Percentiles rank a stretch among this genome's conserved stretches.
Evolutionary conservation across 1,140 invertebrate genomes (phyloP).

Genomic region (Steinernema khuongi): DNA sequence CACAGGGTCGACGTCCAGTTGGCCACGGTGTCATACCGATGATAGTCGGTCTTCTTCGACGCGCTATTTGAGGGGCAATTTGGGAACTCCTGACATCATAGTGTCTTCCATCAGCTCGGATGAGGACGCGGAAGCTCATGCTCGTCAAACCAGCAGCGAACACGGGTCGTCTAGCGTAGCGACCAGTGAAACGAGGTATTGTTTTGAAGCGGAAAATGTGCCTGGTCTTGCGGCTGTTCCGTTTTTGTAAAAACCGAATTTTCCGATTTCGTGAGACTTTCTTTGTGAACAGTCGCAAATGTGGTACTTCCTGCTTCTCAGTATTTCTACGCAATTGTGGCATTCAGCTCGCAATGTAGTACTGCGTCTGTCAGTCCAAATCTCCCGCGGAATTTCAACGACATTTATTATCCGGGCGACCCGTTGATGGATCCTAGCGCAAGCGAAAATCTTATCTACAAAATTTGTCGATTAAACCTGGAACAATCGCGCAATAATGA

Average conservation of each 20-base stretch:
- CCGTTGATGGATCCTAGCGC: background rate
- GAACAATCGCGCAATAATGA: background rate
- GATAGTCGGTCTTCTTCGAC: background rate
- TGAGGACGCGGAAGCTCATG: slow-evolving; percentile 43
- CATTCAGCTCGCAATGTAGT: slow-evolving; percentile 11
- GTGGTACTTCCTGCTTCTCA: background rate
- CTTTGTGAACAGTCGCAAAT: background rate
- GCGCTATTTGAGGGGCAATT: slow-evolving; percentile 12
- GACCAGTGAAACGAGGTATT: slow-evolving; percentile 40
- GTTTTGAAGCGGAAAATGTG: too few species aligned
- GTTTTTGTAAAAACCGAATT: background rate
- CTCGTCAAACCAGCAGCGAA: slow-evolving; percentile 34
- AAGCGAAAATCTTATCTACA: slow-evolving; percentile 1
- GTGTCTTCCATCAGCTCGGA: slow-evolving; percentile 58
- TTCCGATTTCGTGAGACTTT: too few species aligned
- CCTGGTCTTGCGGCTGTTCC: background rate
- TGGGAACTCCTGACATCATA: slow-evolving; percentile 52
- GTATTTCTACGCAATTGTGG: background rate
- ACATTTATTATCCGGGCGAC: background rate
- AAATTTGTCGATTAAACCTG: background rate
- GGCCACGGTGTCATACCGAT: slow-evolving; percentile 23
- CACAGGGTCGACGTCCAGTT: slow-evolving; percentile 35
- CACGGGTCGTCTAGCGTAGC: slow-evolving; percentile 28
- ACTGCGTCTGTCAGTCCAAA: background rate
- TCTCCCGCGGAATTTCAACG: background rate